Conservation (phyloP, 2,113 vertebrate genomes). For the Percopsis transmontana region DNA sequence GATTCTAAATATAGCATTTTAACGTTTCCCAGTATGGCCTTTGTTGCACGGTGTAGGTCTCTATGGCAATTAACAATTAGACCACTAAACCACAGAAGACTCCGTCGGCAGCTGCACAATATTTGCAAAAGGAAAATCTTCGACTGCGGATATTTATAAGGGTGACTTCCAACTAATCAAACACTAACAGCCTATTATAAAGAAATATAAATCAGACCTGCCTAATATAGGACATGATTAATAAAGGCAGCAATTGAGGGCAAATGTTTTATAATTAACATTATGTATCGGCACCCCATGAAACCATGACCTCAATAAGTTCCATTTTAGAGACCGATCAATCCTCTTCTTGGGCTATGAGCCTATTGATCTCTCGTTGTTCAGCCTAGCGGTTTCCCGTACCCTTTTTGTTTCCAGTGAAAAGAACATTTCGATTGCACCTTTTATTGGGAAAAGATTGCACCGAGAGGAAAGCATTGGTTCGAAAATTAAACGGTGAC, state of each 20-base stretch:
- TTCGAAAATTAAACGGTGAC: constrained; percentile 91
- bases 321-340: constrained; percentile 91
- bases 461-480: constrained; percentile 79
- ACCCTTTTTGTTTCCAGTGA: constrained; percentile 76
- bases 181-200: constrained; percentile 11
- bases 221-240: constrained; percentile 86
- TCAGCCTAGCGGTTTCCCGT: constrained; percentile 65
- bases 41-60: too few species aligned
- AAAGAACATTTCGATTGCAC: constrained; percentile 88
- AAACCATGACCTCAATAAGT: constrained; percentile 94
- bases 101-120: neutral
- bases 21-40: too few species aligned
- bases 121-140: neutral
- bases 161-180: neutral
- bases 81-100: too few species aligned
- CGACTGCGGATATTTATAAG: neutral
- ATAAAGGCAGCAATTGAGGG: constrained; percentile 87
- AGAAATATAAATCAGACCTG: constrained; percentile 82
- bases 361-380: constrained; percentile 82
- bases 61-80: too few species aligned
- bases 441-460: constrained; percentile 88
- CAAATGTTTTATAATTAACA: constrained; percentile 93
- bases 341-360: constrained; percentile 80
- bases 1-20: too few species aligned
- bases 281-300: constrained; percentile 89